These are phyloP conservation scores for Eptesicus fuscus DNA, from an alignment of 2,113 vertebrate species.

Conservation along the genomic window DNA sequence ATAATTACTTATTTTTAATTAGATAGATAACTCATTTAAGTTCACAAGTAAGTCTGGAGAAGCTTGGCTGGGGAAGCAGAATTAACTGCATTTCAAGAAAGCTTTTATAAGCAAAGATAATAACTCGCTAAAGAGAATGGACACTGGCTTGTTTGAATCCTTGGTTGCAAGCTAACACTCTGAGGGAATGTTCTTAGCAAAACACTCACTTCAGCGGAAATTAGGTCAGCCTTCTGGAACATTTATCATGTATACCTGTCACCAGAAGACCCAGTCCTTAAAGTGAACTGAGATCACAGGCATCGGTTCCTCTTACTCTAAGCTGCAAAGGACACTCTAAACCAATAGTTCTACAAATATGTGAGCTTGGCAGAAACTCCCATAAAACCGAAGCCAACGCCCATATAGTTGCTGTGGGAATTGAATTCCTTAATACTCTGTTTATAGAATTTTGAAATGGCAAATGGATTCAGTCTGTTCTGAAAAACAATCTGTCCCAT, in stretches of 20 bases:
- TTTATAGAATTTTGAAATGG: constrained; percentile 69
- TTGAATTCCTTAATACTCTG: constrained; percentile 69
- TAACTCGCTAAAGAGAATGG: constrained; percentile 21
- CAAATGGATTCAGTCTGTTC: constrained; percentile 63
- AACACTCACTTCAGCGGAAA: constrained; percentile 68
- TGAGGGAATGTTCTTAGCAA: constrained; percentile 67
- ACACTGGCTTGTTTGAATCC: constrained; percentile 1
- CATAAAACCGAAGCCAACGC: constrained; percentile 41
- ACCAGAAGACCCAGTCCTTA: constrained; percentile 60
- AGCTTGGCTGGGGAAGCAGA: neutral
- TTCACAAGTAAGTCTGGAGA: neutral
- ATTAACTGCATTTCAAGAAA: neutral
- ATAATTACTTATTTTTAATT: neutral
- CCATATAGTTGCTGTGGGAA: constrained; percentile 64
- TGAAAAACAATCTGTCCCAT: constrained; percentile 55
- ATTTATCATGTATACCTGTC: constrained; percentile 69
- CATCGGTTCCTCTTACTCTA: neutral
- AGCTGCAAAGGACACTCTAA: constrained; percentile 1
- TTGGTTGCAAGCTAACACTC: constrained; percentile 60
- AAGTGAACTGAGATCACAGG: constrained; percentile 41
- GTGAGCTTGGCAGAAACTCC: constrained; percentile 55
- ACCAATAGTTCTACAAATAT: constrained; percentile 44
- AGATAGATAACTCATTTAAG: neutral
- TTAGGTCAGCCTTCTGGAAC: constrained; percentile 73
- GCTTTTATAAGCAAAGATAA: neutral